Evolutionary conservation across 2,888 invertebrate genomes (phyloP), one percentile per base, ranked within the genome.

Genomic region (Elegia similella): DNA sequence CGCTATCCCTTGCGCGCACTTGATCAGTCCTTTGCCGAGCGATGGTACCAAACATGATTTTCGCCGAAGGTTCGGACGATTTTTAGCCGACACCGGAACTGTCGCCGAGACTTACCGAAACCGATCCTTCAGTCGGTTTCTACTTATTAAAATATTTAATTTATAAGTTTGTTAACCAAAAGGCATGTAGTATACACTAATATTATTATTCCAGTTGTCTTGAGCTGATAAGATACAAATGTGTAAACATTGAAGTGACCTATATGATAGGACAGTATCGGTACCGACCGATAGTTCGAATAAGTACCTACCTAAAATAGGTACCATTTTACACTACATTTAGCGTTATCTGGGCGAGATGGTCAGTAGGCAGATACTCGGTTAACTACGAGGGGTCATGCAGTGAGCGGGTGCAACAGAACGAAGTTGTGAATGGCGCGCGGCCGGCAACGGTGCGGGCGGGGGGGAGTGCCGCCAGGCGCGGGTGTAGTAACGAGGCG

Each of bases 391-490:
- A 71, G 74, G 71, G 76, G 80, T 77, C 74, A 75, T 66, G 68
- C 67, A 69, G 69, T 65, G 69, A 66, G 70, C 67, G 66, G 65
- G 72, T 78, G 82, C 80, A 80, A 77, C 70, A 70, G 69, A 78
- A 80, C 73, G 61, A 62, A 76, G 69, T 83, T 81, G 81, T 87
- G 86, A 86, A 86, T 87, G 84, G 82, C 74, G 72, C 63, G 74
- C 67, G 63, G 65, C 60, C 60, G 66, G 66, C 62, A 68, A 66
- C 60, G 68, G 66, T 67, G 69, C 60, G 56, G 57, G 38, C 38
- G 12, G 47, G 55, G 59, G 59, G 58, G 61, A 62, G 66, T 61
- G 66, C 60, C 62, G 67, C 66, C 63, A 48, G 53, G 59, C 46
- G 64, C 63, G 64, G 68, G 62, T 60, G 67, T 65, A 69, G 69